These are phyloP conservation scores for Lucifuga dentata DNA, from an alignment of 2,113 vertebrate genomes.

Conservation along the genomic window DNA sequence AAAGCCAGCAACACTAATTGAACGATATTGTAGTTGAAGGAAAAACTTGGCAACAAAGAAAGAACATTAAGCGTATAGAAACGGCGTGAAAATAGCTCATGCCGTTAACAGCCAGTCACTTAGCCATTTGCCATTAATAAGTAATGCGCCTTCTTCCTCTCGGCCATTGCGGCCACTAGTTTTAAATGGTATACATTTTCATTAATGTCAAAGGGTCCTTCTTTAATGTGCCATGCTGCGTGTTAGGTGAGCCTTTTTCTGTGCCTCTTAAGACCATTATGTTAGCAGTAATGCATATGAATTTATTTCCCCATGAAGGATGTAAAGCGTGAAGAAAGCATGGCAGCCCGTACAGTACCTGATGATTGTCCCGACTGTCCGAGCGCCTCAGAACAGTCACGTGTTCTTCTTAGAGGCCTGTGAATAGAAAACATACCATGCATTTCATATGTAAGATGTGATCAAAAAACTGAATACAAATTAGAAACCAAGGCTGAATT, in stretches of 20 bases:
- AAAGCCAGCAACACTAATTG: conserved; percentile 20
- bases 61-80: conserved; percentile 31
- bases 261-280: conserved; percentile 68
- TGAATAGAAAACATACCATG: too few relatives aligned
- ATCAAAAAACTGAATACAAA: too few relatives aligned
- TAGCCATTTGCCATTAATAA: conserved; percentile 68
- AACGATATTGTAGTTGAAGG: background rate
- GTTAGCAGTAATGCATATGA: conserved; percentile 66
- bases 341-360: background rate
- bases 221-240: conserved; percentile 60
- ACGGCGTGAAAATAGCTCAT: conserved; percentile 62
- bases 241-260: conserved; percentile 63
- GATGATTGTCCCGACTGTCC: too few relatives aligned
- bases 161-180: conserved; percentile 46
- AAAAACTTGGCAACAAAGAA: conserved; percentile 32
- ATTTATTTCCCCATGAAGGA: conserved; percentile 65
- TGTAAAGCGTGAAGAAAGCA: conserved; percentile 23
- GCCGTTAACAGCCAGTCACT: conserved; percentile 69
- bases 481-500: too few relatives aligned
- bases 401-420: too few relatives aligned
- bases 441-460: too few relatives aligned
- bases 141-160: conserved; percentile 64
- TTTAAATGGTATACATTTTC: conserved; percentile 74
- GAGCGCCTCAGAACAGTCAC: too few relatives aligned
- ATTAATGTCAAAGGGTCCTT: conserved; percentile 64